phyloP scores from a whole-genome alignment of 2,113 vertebrate genomes.

The Cynoglossus semilaevis region DNA sequence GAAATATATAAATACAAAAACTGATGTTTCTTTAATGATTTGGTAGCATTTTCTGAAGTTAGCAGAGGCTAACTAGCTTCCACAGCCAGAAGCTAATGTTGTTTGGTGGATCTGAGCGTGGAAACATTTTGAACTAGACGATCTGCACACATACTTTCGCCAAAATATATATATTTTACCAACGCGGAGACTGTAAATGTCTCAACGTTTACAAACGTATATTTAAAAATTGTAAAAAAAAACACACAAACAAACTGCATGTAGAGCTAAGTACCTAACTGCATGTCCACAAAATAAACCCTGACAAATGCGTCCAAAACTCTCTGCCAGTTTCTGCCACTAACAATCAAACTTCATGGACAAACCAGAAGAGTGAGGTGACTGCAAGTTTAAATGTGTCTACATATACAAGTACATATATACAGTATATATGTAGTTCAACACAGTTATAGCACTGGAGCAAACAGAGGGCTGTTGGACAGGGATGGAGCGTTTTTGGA shows the following conservation, averaged over 20 bases:
- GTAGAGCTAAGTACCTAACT: neutral
- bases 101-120: too few species aligned
- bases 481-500: slow-evolving; percentile 47
- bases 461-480: slow-evolving; percentile 24
- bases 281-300: neutral
- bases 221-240: neutral
- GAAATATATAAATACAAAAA: too few species aligned
- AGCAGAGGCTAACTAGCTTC: too few species aligned
- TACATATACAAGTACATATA: slow-evolving; percentile 7
- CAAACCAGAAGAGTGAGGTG: slow-evolving; percentile 3
- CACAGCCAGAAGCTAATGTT: too few species aligned
- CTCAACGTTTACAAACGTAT: too few species aligned
- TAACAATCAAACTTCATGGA: neutral
- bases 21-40: too few species aligned
- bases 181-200: too few species aligned
- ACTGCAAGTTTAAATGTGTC: slow-evolving; percentile 1
- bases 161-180: too few species aligned
- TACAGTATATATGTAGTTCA: slow-evolving; percentile 17
- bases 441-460: slow-evolving; percentile 19
- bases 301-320: neutral
- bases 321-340: neutral
- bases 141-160: too few species aligned
- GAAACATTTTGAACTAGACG: too few species aligned
- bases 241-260: neutral
- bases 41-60: too few species aligned